A percentile compares a stretch with the other conserved stretches of the same genome.
phyloP scores from a whole-genome alignment of 2,113 vertebrate genomes.

The Epinephelus fuscoguttatus region DNA sequence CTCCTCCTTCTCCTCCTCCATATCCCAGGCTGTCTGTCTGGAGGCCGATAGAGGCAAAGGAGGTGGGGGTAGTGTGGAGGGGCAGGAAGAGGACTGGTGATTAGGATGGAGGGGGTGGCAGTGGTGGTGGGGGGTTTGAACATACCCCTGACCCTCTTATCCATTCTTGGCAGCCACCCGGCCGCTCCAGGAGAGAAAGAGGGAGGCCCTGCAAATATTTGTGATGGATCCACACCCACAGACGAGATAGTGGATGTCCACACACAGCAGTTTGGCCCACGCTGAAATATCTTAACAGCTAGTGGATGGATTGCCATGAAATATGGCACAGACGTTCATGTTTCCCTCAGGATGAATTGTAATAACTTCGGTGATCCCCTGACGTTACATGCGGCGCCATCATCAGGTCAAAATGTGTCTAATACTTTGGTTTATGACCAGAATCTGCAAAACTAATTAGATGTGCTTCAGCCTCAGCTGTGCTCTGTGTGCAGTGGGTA shows the following conservation, averaged over 20 bases:
- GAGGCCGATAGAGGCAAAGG: conserved; percentile 51
- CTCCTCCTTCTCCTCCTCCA: conserved; percentile 32
- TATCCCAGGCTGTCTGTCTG: conserved; percentile 72
- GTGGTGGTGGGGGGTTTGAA: conserved; percentile 3
- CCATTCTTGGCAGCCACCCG: conserved; percentile 70
- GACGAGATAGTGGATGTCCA: conserved; percentile 65
- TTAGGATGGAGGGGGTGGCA: conserved; percentile 62
- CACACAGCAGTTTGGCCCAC: neutral
- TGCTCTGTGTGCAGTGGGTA: neutral
- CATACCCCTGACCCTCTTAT: conserved; percentile 70
- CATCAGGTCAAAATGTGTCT: neutral
- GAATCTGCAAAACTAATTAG: too few species aligned
- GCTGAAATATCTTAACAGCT: neutral
- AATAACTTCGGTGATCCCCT: neutral
- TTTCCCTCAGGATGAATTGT: neutral
- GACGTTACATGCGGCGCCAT: neutral
- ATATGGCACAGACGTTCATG: neutral
- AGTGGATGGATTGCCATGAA: neutral
- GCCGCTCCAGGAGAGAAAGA: conserved; percentile 59
- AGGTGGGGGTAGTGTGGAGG: conserved; percentile 19
- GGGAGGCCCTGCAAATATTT: conserved; percentile 74
- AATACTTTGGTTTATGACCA: neutral
- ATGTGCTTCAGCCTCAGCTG: neutral
- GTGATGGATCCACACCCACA: conserved; percentile 67
- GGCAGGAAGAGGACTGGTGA: conserved; percentile 78